A percentile compares a stretch with the other conserved stretches of the same genome.
Evolutionary conservation across 1,140 invertebrate genomes (phyloP).

Genomic region (Scaptomyza pallida): DNA sequence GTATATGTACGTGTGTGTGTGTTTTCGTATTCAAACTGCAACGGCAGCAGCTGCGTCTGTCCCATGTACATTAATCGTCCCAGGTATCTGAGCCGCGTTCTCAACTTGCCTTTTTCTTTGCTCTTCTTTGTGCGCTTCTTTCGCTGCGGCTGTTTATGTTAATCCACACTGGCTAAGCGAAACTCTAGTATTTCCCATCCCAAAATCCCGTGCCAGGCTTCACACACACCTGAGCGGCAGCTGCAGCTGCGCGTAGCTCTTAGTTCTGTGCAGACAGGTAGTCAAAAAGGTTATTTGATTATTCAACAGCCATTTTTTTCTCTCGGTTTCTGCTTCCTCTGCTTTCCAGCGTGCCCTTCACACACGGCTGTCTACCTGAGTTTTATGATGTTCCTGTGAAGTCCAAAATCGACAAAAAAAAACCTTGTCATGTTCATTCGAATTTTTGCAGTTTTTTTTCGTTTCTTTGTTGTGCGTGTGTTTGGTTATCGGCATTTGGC

Average conservation of each 20-base stretch:
- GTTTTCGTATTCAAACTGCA: slow-evolving; percentile 28
- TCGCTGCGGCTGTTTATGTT: slow-evolving; percentile 52
- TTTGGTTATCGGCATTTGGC: slow-evolving; percentile 45
- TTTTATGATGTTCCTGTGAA: slow-evolving; percentile 51
- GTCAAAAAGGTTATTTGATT: slow-evolving; percentile 81
- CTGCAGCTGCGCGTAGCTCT: slow-evolving; percentile 60
- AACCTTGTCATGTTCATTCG: slow-evolving; percentile 57
- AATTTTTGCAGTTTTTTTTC: slow-evolving; percentile 51
- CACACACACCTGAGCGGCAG: slow-evolving; percentile 65
- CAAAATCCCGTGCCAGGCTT: slow-evolving; percentile 23
- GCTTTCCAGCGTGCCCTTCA: slow-evolving; percentile 32
- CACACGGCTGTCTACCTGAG: slow-evolving; percentile 31
- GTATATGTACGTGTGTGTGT: slow-evolving; percentile 8
- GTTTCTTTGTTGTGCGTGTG: slow-evolving; percentile 26
- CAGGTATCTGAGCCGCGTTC: slow-evolving; percentile 29
- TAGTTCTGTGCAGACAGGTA: slow-evolving; percentile 53
- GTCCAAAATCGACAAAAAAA: too few relatives aligned
- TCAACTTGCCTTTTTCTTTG: slow-evolving; percentile 48
- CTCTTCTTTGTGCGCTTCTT: slow-evolving; percentile 34
- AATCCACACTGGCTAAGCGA: slow-evolving; percentile 65
- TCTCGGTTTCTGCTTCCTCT: slow-evolving; percentile 29
- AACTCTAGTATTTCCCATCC: slow-evolving; percentile 1
- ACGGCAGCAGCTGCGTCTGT: slow-evolving; percentile 27
- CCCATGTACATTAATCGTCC: slow-evolving; percentile 58
- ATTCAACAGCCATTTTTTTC: slow-evolving; percentile 72